phyloP scores from a whole-genome alignment of 2,113 vertebrate species.

The Spea bombifrons region DNA sequence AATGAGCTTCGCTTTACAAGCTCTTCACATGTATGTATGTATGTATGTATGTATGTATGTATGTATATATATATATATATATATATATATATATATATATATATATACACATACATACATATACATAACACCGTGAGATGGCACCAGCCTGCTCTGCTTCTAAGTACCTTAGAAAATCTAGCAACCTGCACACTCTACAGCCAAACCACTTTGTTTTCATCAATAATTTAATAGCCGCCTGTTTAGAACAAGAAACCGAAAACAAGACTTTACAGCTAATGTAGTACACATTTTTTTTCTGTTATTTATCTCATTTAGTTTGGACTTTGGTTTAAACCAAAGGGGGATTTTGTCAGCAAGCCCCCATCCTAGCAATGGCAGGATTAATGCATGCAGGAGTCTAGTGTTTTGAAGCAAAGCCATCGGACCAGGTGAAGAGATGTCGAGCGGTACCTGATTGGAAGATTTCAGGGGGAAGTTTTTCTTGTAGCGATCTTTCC shows the following conservation, averaged over 20 bases:
- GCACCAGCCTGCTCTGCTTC: neutral
- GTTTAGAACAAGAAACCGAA: conserved; percentile 10
- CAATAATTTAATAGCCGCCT: conserved; percentile 19
- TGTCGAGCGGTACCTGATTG: conserved; percentile 78
- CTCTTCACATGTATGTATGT: neutral
- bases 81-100: neutral
- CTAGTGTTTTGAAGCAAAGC: too few relatives aligned
- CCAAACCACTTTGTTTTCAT: conserved; percentile 27
- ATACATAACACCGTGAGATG: neutral
- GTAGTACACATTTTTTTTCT: neutral
- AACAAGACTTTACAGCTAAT: neutral
- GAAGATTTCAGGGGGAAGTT: conserved; percentile 85
- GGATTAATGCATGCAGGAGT: neutral
- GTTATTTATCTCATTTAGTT: too few relatives aligned
- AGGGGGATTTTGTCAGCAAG: neutral
- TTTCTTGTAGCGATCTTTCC: conserved; percentile 83
- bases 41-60: too few relatives aligned
- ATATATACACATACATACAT: too few relatives aligned
- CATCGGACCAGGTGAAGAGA: too few relatives aligned
- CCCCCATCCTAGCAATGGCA: neutral
- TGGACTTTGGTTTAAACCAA: neutral
- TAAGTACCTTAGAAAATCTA: neutral
- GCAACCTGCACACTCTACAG: neutral
- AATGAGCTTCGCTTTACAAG: conserved; percentile 1
- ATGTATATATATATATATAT: too few relatives aligned